phyloP scores from a whole-genome alignment of 2,113 vertebrate species.

The Macroglossus sobrinus region DNA sequence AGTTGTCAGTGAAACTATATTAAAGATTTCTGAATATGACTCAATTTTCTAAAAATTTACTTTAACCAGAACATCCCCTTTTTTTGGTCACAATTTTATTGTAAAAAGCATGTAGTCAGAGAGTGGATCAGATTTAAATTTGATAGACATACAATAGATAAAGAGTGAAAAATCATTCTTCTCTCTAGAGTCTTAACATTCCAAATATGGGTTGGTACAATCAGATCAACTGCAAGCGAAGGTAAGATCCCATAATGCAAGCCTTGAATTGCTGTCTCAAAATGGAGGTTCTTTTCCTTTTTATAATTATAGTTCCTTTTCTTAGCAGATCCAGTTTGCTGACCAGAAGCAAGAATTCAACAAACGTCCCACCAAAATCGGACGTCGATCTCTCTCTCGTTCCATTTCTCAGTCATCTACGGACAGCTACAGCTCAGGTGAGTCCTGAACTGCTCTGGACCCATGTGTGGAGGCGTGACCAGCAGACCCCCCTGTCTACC shows the following conservation, averaged over 20 bases:
- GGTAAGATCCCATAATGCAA: background rate
- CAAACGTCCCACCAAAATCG: slow-evolving; percentile 97
- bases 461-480: background rate
- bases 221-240: background rate
- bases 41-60: slow-evolving; percentile 40
- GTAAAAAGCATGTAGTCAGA: background rate
- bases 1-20: slow-evolving; percentile 41
- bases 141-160: slow-evolving; percentile 1
- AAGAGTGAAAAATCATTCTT: slow-evolving; percentile 32
- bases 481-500: background rate
- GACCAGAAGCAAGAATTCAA: slow-evolving; percentile 99
- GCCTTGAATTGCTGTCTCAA: background rate
- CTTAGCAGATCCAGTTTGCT: slow-evolving; percentile 95
- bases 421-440: slow-evolving; percentile 99
- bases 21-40: slow-evolving; percentile 25
- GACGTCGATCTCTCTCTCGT: slow-evolving; percentile 96
- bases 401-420: slow-evolving; percentile 99
- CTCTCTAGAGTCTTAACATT: slow-evolving; percentile 12
- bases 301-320: slow-evolving; percentile 26
- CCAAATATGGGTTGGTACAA: background rate
- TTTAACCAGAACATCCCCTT: background rate
- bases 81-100: background rate
- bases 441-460: background rate
- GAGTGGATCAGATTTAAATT: slow-evolving; percentile 6
- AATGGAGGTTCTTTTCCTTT: background rate